phyloP scores from a whole-genome alignment of 2,797 vertebrate species.

The Chromobotia macracanthus region DNA sequence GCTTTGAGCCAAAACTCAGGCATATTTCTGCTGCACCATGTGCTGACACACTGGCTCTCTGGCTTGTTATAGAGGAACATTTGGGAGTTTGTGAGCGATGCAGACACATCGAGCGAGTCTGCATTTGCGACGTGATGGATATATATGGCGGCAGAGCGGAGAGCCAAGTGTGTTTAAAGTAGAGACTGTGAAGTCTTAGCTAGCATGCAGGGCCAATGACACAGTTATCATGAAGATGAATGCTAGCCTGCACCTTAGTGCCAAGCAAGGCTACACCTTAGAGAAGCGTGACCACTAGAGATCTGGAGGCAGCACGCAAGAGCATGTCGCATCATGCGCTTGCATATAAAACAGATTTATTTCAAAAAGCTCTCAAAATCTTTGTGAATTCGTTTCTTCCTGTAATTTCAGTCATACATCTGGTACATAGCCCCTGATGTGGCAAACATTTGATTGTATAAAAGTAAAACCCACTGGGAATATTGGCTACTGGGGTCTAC shows the following conservation, averaged over 20 bases:
- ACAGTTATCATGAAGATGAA: constrained; percentile 88
- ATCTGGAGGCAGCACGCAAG: constrained; percentile 63
- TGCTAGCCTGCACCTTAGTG: constrained; percentile 74
- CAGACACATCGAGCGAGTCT: neutral
- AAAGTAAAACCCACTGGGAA: no score
- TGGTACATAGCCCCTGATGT: neutral
- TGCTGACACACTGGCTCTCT: neutral
- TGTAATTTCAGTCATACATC: neutral
- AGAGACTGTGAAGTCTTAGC: constrained; percentile 49
- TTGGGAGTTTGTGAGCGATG: constrained; percentile 21
- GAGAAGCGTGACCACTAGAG: constrained; percentile 65
- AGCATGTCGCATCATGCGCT: constrained; percentile 34
- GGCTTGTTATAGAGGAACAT: constrained; percentile 9
- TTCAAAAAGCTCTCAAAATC: neutral
- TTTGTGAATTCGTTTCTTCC: neutral
- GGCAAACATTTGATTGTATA: no score
- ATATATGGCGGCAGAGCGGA: constrained; percentile 23
- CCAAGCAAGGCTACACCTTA: constrained; percentile 62
- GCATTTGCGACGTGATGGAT: constrained; percentile 1
- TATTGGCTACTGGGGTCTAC: no score
- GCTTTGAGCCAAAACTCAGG: neutral
- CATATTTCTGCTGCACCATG: constrained; percentile 7
- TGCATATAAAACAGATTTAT: constrained; percentile 31
- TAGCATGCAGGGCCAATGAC: constrained; percentile 77
- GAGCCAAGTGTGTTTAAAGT: constrained; percentile 44